phyloP scores from a whole-genome alignment of 1,140 invertebrate species.

The Alviniconcha marisindica region DNA sequence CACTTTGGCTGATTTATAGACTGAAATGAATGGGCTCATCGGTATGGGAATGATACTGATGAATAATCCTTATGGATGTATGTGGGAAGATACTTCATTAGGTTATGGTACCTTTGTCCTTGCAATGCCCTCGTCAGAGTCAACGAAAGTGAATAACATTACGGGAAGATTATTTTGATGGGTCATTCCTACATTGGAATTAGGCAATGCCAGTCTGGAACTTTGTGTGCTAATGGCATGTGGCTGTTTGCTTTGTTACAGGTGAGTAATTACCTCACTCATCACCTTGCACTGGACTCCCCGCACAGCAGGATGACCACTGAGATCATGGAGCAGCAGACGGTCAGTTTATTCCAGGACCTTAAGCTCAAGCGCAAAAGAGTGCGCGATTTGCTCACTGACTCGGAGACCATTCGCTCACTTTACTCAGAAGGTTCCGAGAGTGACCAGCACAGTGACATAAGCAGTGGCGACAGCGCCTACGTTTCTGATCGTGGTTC shows the following conservation, averaged over 20 bases:
- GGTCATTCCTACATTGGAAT: no score
- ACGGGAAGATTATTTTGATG: no score
- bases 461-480: slow-evolving; percentile 49
- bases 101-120: no score
- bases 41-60: no score
- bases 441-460: slow-evolving; percentile 51
- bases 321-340: slow-evolving; percentile 24
- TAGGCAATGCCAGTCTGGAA: no score
- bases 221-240: no score
- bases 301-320: not conserved
- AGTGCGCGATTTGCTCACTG: slow-evolving; percentile 47
- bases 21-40: no score
- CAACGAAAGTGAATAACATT: no score
- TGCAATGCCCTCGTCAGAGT: no score
- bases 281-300: not conserved
- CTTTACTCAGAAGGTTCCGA: slow-evolving; percentile 37
- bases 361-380: slow-evolving; percentile 60
- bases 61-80: no score
- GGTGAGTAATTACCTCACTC: not conserved
- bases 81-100: no score
- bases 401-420: slow-evolving; percentile 39
- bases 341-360: slow-evolving; percentile 56
- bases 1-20: no score
- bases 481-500: slow-evolving; percentile 46
- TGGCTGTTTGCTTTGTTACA: slow-evolving; percentile 2